Percentiles rank a stretch among this genome's conserved stretches.
Conservation (phyloP, 2,888 invertebrate genomes). For the Eledona agricola region DNA sequence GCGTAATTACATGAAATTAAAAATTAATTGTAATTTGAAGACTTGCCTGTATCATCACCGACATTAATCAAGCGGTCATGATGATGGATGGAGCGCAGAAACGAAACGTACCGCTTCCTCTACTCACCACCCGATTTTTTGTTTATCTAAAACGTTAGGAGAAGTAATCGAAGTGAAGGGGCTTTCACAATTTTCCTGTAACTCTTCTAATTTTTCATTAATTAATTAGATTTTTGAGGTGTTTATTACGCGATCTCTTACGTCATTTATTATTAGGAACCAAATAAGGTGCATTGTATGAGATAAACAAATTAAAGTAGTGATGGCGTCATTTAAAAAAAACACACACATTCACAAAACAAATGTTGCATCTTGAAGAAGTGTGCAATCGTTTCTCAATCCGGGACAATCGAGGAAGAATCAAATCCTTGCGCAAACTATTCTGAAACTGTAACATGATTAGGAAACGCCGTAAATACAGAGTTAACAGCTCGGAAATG, state of each 20-base stretch:
- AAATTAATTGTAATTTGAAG: slow-evolving; percentile 16
- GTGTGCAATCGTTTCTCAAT: too few species aligned
- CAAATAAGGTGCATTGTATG: slow-evolving; percentile 5
- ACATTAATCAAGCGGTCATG: too few species aligned
- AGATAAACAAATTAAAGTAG: slow-evolving; percentile 2
- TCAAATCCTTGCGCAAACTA: too few species aligned
- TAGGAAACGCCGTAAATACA: too few species aligned
- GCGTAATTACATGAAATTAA: slow-evolving; percentile 17
- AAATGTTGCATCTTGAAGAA: too few species aligned
- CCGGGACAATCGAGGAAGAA: too few species aligned
- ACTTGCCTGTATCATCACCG: background rate
- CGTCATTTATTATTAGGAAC: slow-evolving; percentile 3
- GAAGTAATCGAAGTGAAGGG: slow-evolving; percentile 25
- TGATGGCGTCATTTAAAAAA: background rate
- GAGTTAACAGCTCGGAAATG: too few species aligned
- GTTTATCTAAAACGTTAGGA: slow-evolving; percentile 11
- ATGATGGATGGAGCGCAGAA: too few species aligned
- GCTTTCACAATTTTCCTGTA: slow-evolving; percentile 21
- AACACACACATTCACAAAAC: background rate
- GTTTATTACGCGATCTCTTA: slow-evolving; percentile 1
- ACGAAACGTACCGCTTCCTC: too few species aligned
- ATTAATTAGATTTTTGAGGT: slow-evolving; percentile 2
- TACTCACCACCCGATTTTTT: too few species aligned
- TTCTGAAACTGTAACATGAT: too few species aligned
- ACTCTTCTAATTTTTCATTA: slow-evolving; percentile 16